These are phyloP conservation scores for Diplosoma virens DNA, from an alignment of 23 tunicate genomes.

Conservation along the genomic window DNA sequence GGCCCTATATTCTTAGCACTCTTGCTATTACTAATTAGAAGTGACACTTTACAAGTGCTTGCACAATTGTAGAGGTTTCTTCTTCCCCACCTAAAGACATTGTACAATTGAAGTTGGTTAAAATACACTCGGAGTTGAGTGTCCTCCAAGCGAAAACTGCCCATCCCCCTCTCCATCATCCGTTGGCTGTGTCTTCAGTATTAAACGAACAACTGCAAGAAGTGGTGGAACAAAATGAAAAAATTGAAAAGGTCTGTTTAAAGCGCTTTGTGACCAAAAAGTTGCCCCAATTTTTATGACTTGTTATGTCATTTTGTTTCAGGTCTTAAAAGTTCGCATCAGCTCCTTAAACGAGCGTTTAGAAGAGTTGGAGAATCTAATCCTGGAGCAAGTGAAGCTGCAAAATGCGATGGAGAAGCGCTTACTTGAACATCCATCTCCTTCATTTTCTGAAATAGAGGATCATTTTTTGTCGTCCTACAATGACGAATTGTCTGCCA, in stretches of 20 bases:
- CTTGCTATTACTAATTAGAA: too few species aligned
- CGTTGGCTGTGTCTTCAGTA: neutral
- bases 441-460: neutral
- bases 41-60: too few species aligned
- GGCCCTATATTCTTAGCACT: too few species aligned
- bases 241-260: neutral
- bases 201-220: neutral
- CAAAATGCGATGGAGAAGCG: slow-evolving; percentile 18
- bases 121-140: neutral
- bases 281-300: too few species aligned
- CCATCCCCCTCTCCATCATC: slow-evolving; percentile 13
- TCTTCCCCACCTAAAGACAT: too few species aligned
- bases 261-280: neutral
- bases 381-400: slow-evolving; percentile 17
- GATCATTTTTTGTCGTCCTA: neutral
- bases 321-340: slow-evolving; percentile 1
- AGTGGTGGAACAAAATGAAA: slow-evolving; percentile 1
- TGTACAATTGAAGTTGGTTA: slow-evolving; percentile 7
- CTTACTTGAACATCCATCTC: neutral
- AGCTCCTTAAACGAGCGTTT: neutral
- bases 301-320: neutral
- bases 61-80: too few species aligned
- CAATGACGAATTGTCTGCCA: neutral
- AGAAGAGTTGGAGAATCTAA: slow-evolving; percentile 25
- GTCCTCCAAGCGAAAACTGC: neutral